Percentiles rank a stretch among this genome's conserved stretches.
These are phyloP conservation scores for Myathropa florea DNA, from an alignment of 2,888 invertebrate species.

Conservation along the genomic window DNA sequence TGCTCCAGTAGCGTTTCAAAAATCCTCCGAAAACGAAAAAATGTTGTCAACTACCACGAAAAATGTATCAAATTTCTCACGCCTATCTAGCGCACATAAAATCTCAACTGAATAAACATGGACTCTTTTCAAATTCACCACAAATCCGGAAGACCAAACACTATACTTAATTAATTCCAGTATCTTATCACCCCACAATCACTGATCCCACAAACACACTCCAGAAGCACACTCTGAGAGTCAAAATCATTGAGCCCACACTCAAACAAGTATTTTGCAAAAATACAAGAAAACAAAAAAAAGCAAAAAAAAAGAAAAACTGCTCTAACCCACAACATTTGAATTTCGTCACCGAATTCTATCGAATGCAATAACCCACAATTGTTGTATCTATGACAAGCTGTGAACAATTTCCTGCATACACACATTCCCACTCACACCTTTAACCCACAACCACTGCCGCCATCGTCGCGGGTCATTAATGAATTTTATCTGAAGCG, in stretches of 20 bases:
- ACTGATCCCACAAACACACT: not conserved
- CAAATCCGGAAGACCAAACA: not conserved
- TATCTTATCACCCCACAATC: not conserved
- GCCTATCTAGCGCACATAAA: not conserved
- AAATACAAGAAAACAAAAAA: not conserved
- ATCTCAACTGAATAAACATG: not conserved
- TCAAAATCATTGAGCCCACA: not conserved
- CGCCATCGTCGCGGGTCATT: conserved; percentile 39
- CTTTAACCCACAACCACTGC: not conserved
- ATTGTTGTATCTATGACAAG: conserved; percentile 38
- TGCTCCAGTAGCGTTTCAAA: too few species aligned
- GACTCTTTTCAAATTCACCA: not conserved
- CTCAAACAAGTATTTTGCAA: not conserved
- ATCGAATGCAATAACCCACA: conserved; percentile 49
- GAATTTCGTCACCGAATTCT: conserved; percentile 47
- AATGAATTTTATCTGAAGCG: conserved; percentile 39
- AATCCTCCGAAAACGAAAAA: too few species aligned
- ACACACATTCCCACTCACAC: conserved; percentile 21
- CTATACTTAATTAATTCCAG: not conserved
- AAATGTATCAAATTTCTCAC: not conserved
- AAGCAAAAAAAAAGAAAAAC: not conserved
- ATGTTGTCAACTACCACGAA: too few species aligned
- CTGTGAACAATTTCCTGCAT: conserved; percentile 46
- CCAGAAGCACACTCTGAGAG: not conserved
- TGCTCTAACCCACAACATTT: not conserved